Conservation (phyloP, 2,888 invertebrate species). For the Megaustenia siamemsis region DNA sequence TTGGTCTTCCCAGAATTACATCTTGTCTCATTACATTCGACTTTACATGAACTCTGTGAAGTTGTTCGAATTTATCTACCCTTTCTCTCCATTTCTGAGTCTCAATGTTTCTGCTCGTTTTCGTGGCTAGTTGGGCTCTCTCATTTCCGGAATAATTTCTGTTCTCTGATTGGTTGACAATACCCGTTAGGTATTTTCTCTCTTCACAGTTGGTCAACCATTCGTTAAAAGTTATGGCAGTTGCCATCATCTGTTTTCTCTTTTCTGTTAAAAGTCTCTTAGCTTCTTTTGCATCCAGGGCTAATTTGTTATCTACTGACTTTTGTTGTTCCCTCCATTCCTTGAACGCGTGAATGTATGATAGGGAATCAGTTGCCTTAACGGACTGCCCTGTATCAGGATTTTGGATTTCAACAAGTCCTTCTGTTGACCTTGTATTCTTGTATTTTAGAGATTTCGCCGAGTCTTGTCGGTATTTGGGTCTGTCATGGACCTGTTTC, state of each 20-base stretch:
- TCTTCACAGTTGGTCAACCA: constrained; percentile 71
- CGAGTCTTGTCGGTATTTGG: constrained; percentile 23
- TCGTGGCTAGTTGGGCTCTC: constrained; percentile 55
- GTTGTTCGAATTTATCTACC: too few species aligned
- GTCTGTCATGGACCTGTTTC: constrained; percentile 52
- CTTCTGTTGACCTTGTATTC: constrained; percentile 50
- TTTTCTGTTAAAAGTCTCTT: constrained; percentile 66
- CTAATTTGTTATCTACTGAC: neutral
- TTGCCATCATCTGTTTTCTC: constrained; percentile 65
- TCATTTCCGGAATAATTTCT: constrained; percentile 63
- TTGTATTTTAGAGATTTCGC: constrained; percentile 45
- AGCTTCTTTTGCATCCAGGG: constrained; percentile 27
- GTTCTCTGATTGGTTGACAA: constrained; percentile 63
- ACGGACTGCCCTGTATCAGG: neutral
- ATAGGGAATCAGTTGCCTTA: constrained; percentile 39
- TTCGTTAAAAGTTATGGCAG: constrained; percentile 69
- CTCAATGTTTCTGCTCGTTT: too few species aligned
- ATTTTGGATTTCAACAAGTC: constrained; percentile 50
- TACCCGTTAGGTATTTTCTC: constrained; percentile 64
- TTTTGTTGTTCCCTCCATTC: constrained; percentile 59
- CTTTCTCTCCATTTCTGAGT: too few species aligned
- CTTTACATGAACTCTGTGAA: too few species aligned
- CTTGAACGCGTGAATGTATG: constrained; percentile 62
- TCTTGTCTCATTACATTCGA: too few species aligned
- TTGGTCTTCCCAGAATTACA: too few species aligned